Evolutionary conservation across 2,113 vertebrate species (phyloP).

Genomic region (Calonectris borealis): DNA sequence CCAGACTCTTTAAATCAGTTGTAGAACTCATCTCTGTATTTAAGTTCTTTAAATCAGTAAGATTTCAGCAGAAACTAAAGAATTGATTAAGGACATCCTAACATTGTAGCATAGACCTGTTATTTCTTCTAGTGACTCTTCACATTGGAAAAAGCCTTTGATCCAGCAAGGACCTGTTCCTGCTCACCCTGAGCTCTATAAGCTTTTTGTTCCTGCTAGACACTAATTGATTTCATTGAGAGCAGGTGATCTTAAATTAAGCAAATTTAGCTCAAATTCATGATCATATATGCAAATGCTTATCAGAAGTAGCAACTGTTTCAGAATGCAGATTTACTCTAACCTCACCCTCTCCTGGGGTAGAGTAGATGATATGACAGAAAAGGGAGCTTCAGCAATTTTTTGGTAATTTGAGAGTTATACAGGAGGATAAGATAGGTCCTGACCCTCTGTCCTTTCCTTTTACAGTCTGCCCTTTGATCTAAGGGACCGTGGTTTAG

Average conservation of each 20-base stretch:
- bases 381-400: neutral
- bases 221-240: neutral
- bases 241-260: neutral
- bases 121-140: neutral
- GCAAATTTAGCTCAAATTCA: neutral
- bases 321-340: neutral
- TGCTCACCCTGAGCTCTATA: neutral
- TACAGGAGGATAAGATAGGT: neutral
- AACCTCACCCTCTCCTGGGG: neutral
- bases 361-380: neutral
- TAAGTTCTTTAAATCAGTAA: neutral
- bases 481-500: neutral
- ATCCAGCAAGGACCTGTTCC: fast-evolving
- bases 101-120: fast-evolving
- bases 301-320: neutral
- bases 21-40: neutral
- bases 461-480: neutral
- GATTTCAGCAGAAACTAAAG: neutral
- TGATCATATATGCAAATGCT: neutral
- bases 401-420: neutral
- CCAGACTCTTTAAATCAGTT: neutral
- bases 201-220: neutral
- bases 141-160: neutral
- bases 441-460: neutral
- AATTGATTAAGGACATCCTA: neutral